phyloP scores from a whole-genome alignment of 2,888 invertebrate species.

The Sesia apiformis region DNA sequence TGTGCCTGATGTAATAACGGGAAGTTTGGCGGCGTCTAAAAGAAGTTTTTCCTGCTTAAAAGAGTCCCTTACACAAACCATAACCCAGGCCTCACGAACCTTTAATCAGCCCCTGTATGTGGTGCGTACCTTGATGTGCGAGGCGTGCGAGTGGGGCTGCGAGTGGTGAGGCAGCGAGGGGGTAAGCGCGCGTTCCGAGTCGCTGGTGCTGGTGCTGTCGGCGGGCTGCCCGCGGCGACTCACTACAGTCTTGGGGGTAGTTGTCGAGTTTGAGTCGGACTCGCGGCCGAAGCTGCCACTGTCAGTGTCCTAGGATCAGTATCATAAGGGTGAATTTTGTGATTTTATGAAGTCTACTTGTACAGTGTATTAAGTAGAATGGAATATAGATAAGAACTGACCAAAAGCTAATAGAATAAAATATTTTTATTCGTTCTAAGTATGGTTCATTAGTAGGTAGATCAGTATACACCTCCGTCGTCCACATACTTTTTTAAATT shows the following conservation, averaged over 20 bases:
- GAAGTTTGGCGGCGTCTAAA: no score
- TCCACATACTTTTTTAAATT: no score
- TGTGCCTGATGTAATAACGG: no score
- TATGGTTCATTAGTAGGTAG: background rate
- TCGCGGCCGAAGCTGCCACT: constrained; percentile 81
- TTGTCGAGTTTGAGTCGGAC: constrained; percentile 85
- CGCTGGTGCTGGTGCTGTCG: constrained; percentile 63
- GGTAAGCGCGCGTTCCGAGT: constrained; percentile 74
- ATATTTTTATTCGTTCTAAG: background rate
- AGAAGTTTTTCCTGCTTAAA: no score
- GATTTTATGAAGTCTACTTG: no score
- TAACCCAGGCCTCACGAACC: no score
- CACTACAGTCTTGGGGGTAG: constrained; percentile 82
- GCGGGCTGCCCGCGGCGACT: constrained; percentile 65
- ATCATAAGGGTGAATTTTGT: no score
- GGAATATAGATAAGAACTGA: no score
- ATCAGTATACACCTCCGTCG: no score
- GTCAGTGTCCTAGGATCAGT: constrained; percentile 47
- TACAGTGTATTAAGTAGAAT: no score
- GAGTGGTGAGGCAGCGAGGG: constrained; percentile 44
- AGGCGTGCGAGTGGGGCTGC: constrained; percentile 20
- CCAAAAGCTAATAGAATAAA: background rate
- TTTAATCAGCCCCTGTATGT: constrained; percentile 4
- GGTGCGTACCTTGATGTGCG: constrained; percentile 15
- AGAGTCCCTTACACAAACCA: no score